Base-by-base conservation (phyloP, 2,797 vertebrate species). In the Anniella stebbinsi region DNA sequence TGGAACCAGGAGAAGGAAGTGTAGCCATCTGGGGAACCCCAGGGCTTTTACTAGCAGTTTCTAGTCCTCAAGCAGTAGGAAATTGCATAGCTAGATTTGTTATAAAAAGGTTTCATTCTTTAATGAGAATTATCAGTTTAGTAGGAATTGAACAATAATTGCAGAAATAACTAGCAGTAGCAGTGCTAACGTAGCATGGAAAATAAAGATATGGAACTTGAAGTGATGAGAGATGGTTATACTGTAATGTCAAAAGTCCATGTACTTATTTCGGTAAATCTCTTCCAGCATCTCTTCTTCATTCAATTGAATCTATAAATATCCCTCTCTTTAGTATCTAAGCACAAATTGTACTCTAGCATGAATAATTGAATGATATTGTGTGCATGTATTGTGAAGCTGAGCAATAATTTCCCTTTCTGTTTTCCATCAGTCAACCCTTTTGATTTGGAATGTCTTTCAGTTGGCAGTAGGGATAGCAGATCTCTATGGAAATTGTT, bases 331-430 rank as follows among this genome's bases (percentile, higher is more conserved):
- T 66, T 18, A 48, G 12, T 54, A 57, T 87, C 67, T 90, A 75
- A 66, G 57, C 54, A 86, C 10, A 86, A 41, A 48, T 45, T 15
- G 36, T n/a, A 80, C 17, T 38, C 15, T 81, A 81, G 54, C 33
- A 86, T 81, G 13, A 75, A 73, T 86, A 90, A 90, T 70, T 86
- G 54, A 80, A 66, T 80, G 36, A 80, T 85, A 28, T 38, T 85
- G 13, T 78, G 45, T 72, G 30, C 9, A 25, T 86, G 41, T 81
- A 73, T 80, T 36, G 25, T 72, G 15, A 73, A 86, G 15, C 23
- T 48, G 5, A 66, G 38, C 80, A 80, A 23, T 38, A 45, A 69
- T 41, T 28, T 89, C 21, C n/a, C 10, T 78, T 84, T 13, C 8
- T 25, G 36, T 15, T 83, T 84, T 54, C 45, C 60, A 67, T 84